Percentiles rank a stretch among this genome's conserved stretches.
Conservation (phyloP, 1,140 invertebrate species). For the Mamestra configurata region DNA sequence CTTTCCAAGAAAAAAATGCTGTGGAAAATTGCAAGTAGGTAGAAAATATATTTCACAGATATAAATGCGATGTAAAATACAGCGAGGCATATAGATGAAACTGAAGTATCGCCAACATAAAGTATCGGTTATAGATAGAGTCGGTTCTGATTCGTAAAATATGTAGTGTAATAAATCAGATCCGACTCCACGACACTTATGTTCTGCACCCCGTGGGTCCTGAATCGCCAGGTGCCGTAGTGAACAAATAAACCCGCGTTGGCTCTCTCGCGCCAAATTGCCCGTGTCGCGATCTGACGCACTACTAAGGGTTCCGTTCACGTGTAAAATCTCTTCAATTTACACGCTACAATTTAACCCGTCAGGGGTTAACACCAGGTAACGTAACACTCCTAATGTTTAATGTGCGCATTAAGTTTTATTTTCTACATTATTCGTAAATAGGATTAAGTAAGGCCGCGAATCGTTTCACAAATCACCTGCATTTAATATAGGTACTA, state of each 20-base stretch:
- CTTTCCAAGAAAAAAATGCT: no score
- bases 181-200: conserved; percentile 58
- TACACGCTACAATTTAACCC: conserved; percentile 67
- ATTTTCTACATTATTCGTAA: conserved; percentile 45
- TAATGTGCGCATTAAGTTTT: conserved; percentile 59
- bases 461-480: conserved; percentile 39
- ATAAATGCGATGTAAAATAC: no score
- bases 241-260: conserved; percentile 72
- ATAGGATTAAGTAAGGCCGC: conserved; percentile 51
- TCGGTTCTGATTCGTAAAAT: conserved; percentile 1
- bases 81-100: neutral
- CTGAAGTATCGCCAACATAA: neutral
- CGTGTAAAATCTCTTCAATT: conserved; percentile 78
- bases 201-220: conserved; percentile 63
- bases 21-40: no score
- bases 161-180: conserved; percentile 38
- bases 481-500: neutral
- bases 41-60: no score
- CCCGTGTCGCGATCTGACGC: conserved; percentile 75
- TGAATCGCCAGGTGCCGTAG: conserved; percentile 74
- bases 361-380: conserved; percentile 63
- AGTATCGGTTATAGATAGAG: neutral
- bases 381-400: conserved; percentile 64
- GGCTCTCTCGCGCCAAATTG: conserved; percentile 78
- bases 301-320: conserved; percentile 76